Conservation (phyloP, 2,888 invertebrate genomes). For the Synanthedon tipuliformis region DNA sequence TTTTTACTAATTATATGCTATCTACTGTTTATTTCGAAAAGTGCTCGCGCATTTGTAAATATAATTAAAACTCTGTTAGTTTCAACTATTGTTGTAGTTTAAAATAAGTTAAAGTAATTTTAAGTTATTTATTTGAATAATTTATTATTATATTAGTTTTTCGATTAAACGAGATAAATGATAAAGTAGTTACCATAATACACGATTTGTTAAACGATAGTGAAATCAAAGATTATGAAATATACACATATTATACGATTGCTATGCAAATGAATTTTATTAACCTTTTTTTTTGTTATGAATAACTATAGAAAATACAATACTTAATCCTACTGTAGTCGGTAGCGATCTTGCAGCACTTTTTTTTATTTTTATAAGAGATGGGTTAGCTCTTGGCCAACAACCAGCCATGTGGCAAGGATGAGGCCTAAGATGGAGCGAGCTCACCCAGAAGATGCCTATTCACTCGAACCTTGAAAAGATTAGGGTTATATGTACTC, state of each 20-base stretch:
- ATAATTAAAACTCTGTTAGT: constrained; percentile 6
- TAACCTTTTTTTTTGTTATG: constrained; percentile 10
- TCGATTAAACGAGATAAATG: neutral
- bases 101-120: constrained; percentile 3
- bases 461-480: too few species aligned
- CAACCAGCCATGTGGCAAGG: too few species aligned
- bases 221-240: neutral
- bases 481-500: too few species aligned
- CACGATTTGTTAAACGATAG: constrained; percentile 7
- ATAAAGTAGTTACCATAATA: constrained; percentile 32
- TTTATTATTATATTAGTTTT: neutral
- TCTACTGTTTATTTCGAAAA: constrained; percentile 5
- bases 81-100: constrained; percentile 11
- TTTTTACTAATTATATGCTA: constrained; percentile 5
- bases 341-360: too few species aligned
- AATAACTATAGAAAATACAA: neutral
- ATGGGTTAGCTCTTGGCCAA: too few species aligned
- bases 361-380: too few species aligned
- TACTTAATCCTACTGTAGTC: too few species aligned
- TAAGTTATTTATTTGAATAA: constrained; percentile 30
- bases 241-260: neutral
- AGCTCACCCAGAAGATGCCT: too few species aligned
- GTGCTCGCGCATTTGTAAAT: constrained; percentile 49
- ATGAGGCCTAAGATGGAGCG: too few species aligned
- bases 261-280: too few species aligned